Evolutionary conservation across 2,888 invertebrate species (phyloP).

Genomic region (Bombyx huttoni): DNA sequence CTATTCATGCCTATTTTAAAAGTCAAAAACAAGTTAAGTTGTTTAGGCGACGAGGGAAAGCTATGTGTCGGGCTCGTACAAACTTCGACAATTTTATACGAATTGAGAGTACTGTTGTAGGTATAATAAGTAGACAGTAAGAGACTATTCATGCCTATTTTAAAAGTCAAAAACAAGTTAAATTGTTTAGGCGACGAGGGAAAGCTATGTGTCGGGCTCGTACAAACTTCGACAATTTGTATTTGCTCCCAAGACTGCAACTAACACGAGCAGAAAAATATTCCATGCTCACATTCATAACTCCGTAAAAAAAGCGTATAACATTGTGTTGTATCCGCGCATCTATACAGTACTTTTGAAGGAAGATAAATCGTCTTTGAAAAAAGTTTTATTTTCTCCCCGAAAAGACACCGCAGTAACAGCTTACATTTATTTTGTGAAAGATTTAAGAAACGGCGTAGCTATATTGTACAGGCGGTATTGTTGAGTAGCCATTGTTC

Average conservation of each 20-base stretch:
- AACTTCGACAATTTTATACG: background rate
- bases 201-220: background rate
- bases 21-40: background rate
- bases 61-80: background rate
- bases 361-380: conserved; percentile 38
- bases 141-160: background rate
- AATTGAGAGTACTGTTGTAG: background rate
- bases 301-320: conserved; percentile 17
- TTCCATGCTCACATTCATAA: conserved; percentile 9
- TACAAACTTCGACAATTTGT: background rate
- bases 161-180: background rate
- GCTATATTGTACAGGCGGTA: conserved; percentile 7
- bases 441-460: conserved; percentile 24
- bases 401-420: conserved; percentile 25
- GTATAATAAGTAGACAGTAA: background rate
- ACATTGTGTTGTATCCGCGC: conserved; percentile 18
- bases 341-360: conserved; percentile 24
- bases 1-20: background rate
- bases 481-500: conserved; percentile 5
- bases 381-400: conserved; percentile 35
- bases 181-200: background rate
- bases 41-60: background rate
- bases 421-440: conserved; percentile 45
- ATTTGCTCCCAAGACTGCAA: background rate
- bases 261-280: conserved; percentile 5